phyloP scores from a whole-genome alignment of 53 echinoderm and acorn worm species.

The Henricia sp. region DNA sequence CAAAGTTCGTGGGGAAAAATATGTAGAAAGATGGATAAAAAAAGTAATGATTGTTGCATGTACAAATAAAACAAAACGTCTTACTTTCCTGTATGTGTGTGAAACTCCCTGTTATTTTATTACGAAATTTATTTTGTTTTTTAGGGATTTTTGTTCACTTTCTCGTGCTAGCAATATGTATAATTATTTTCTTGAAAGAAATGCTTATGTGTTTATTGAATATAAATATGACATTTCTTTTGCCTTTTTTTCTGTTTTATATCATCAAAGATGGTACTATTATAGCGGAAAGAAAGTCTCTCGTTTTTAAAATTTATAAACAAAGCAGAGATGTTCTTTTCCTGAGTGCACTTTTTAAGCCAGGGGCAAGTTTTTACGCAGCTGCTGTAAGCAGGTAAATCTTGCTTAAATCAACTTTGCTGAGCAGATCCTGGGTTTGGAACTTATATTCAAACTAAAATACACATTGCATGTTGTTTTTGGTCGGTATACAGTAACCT shows the following conservation, averaged over 20 bases:
- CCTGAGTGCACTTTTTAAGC: neutral
- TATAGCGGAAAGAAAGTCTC: slow-evolving; percentile 15
- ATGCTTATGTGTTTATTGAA: slow-evolving; percentile 57
- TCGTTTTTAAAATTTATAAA: slow-evolving; percentile 51
- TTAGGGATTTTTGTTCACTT: slow-evolving; percentile 42
- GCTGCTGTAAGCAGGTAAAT: too few relatives aligned
- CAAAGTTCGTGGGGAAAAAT: slow-evolving; percentile 30
- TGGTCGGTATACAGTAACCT: too few relatives aligned
- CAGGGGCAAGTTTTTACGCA: too few relatives aligned
- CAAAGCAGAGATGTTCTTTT: neutral
- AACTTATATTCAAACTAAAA: too few relatives aligned
- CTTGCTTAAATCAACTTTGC: too few relatives aligned
- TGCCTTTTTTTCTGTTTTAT: slow-evolving; percentile 19
- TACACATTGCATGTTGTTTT: too few relatives aligned
- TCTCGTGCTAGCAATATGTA: slow-evolving; percentile 64
- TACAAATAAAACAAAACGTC: slow-evolving; percentile 53
- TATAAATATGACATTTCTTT: slow-evolving; percentile 50
- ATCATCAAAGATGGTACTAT: slow-evolving; percentile 59
- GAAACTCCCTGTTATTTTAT: slow-evolving; percentile 58
- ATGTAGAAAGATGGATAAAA: slow-evolving; percentile 57
- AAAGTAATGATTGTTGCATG: slow-evolving; percentile 62
- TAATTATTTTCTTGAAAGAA: slow-evolving; percentile 58
- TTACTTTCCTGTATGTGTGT: slow-evolving; percentile 64
- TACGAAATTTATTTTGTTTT: neutral
- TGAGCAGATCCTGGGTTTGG: too few relatives aligned